Evolutionary conservation across 2,113 vertebrate species (phyloP).

Genomic region (Podilymbus podiceps): DNA sequence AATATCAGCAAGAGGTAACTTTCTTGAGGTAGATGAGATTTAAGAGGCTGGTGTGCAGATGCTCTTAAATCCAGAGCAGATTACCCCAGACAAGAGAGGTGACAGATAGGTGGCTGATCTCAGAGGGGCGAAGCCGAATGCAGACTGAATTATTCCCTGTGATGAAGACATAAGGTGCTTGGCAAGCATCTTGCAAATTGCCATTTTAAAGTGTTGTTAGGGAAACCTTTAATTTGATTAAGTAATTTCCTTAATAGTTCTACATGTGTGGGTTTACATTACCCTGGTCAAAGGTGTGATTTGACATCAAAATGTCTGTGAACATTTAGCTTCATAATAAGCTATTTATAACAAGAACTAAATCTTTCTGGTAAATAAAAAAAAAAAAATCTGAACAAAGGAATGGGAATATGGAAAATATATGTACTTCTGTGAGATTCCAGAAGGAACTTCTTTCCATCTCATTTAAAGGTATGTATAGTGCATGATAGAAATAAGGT

Average conservation of each 20-base stretch:
- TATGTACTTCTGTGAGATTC: not conserved
- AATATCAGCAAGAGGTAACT: not conserved
- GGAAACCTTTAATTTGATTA: conserved; percentile 8
- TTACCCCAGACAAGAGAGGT: not conserved
- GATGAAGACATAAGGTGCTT: not conserved
- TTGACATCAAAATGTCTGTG: not conserved
- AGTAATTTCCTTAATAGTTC: not conserved
- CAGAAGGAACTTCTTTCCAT: not conserved
- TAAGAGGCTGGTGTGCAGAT: not conserved
- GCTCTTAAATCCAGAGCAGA: not conserved
- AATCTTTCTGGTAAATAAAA: not conserved
- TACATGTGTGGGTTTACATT: not conserved
- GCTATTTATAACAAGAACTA: not conserved
- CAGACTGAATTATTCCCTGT: not conserved
- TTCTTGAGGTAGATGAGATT: not conserved
- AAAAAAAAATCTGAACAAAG: not conserved
- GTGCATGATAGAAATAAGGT: not conserved
- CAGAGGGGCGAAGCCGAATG: not conserved
- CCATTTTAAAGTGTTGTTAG: not conserved
- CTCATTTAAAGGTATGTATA: not conserved
- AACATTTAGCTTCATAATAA: not conserved
- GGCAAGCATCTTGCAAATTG: not conserved
- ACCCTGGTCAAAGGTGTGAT: not conserved
- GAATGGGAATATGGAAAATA: not conserved
- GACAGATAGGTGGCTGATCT: not conserved